phyloP scores from a whole-genome alignment of 1,140 invertebrate species.

The Aphidius gifuensis region DNA sequence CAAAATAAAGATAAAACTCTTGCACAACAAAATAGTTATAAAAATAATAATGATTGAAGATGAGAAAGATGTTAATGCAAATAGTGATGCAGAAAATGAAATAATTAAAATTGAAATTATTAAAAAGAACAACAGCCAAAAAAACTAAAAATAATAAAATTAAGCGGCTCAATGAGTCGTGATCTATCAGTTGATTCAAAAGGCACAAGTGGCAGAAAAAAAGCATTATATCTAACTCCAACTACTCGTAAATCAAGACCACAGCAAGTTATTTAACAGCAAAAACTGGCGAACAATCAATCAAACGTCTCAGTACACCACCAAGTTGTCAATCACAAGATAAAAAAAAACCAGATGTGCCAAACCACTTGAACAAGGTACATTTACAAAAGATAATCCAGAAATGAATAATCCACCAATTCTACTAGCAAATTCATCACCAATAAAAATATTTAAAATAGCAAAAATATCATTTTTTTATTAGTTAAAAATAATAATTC shows the following conservation, averaged over 20 bases:
- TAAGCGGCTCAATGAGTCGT: slow-evolving; percentile 33
- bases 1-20: no score
- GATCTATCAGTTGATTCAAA: slow-evolving; percentile 55
- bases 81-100: slow-evolving; percentile 35
- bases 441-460: slow-evolving; percentile 40
- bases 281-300: slow-evolving; percentile 32
- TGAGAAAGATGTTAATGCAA: slow-evolving; percentile 6
- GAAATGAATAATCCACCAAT: slow-evolving; percentile 51
- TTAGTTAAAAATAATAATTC: slow-evolving; percentile 20
- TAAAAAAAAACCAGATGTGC: slow-evolving; percentile 31
- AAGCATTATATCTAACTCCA: slow-evolving; percentile 62
- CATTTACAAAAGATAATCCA: slow-evolving; percentile 80
- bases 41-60: slow-evolving; percentile 2
- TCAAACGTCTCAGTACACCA: slow-evolving; percentile 43
- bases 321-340: slow-evolving; percentile 27
- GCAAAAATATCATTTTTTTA: no score
- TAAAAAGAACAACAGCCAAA: slow-evolving; percentile 54
- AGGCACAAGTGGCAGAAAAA: slow-evolving; percentile 72
- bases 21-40: no score
- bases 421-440: slow-evolving; percentile 32
- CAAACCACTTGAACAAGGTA: slow-evolving; percentile 72
- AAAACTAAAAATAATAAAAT: slow-evolving; percentile 47
- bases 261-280: background rate
- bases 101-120: slow-evolving; percentile 35
- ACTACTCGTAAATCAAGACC: slow-evolving; percentile 42